A percentile compares a stretch with the other conserved stretches of the same genome.
Conservation (phyloP, 2,797 vertebrate genomes). For the Pangasius sanitwongsei region DNA sequence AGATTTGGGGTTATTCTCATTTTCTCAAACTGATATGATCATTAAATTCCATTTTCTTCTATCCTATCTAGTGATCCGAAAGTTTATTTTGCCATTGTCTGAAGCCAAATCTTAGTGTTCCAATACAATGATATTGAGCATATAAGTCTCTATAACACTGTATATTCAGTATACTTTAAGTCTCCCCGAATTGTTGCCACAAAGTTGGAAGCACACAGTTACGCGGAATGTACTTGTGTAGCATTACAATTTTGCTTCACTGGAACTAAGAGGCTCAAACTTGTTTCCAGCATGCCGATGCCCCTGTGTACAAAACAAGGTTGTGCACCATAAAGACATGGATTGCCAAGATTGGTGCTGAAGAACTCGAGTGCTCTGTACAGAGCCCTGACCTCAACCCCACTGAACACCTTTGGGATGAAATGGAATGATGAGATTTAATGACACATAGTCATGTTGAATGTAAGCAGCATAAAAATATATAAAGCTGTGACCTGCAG, state of each 20-base stretch:
- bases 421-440: not conserved
- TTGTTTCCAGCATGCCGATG: not conserved
- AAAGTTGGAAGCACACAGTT: not conserved
- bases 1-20: not conserved
- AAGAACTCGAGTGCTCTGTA: not conserved
- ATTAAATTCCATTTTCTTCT: not conserved
- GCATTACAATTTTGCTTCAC: not conserved
- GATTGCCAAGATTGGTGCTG: not conserved
- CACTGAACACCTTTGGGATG: not conserved
- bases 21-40: constrained; percentile 33
- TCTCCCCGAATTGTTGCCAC: not conserved
- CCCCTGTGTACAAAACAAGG: not conserved
- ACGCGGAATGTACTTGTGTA: not conserved
- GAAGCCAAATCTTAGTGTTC: not conserved
- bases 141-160: not conserved
- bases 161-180: not conserved
- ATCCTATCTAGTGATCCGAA: not conserved
- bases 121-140: not conserved
- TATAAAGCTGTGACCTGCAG: not conserved
- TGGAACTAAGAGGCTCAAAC: not conserved
- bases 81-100: not conserved
- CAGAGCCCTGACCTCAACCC: not conserved
- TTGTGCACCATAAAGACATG: not conserved
- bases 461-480: not conserved
- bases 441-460: constrained; percentile 3